Conservation (phyloP, 2,888 invertebrate genomes). For the Dicyrtomina minuta region DNA sequence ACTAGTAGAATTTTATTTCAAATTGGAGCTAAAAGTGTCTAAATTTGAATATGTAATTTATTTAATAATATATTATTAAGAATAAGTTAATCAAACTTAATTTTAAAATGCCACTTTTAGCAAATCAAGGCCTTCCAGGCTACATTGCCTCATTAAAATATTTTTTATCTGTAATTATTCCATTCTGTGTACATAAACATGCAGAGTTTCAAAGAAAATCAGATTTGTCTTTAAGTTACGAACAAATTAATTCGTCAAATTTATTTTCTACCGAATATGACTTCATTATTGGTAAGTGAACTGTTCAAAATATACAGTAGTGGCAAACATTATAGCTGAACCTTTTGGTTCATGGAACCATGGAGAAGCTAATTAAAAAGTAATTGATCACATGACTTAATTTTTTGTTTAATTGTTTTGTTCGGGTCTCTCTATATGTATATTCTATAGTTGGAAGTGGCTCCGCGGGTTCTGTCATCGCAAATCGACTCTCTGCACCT, state of each 20-base stretch:
- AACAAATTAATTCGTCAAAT: not conserved
- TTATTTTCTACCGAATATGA: no score
- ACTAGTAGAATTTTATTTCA: no score
- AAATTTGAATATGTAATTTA: no score
- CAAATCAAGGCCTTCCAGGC: not conserved
- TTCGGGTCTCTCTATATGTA: not conserved
- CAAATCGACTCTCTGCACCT: conserved; percentile 40
- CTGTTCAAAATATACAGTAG: not conserved
- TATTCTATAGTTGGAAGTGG: conserved; percentile 35
- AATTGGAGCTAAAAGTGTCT: no score
- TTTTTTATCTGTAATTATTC: not conserved
- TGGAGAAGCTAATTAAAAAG: not conserved
- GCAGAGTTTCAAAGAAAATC: not conserved
- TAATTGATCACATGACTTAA: no score
- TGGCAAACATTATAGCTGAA: no score
- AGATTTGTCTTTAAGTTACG: not conserved
- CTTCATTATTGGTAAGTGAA: conserved; percentile 16
- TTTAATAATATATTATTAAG: no score
- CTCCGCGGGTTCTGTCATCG: conserved; percentile 37
- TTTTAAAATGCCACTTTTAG: not conserved
- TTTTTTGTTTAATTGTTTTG: no score
- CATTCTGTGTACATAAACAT: not conserved
- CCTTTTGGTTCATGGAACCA: not conserved
- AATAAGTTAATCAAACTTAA: not conserved
- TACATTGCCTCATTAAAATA: not conserved